Evolutionary conservation across 2,888 invertebrate genomes (phyloP), one percentile per base, ranked within the genome.

Genomic region (Plagodis dolabraria): DNA sequence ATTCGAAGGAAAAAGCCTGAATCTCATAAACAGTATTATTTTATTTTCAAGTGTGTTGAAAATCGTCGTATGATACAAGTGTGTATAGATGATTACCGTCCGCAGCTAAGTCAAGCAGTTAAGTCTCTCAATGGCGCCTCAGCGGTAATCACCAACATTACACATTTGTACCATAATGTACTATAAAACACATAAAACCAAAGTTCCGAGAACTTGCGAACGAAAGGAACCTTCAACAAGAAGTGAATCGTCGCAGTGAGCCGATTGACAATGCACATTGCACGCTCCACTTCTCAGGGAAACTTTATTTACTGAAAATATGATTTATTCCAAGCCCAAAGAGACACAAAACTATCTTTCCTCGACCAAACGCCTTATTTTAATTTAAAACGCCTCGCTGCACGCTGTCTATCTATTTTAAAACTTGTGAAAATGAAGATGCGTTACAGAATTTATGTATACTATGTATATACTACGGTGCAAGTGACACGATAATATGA

Each of bases 251-350:
- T 70, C 64, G 55, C 60, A 59, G 67, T 63, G 60, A 64, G 60
- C 59, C 67, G 67, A 64, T 69, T 65, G 67, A 63, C 67, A 63
- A 67, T 67, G 70, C 64, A 67, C 63, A 65, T 67, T 52, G 68
- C 64, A 64, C 65, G 68, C 67, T 52, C 60, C 65, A 49, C 60
- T 70, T 57, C 62, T 57, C 60, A 22, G 52, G 47, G 64, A 58
- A 67, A 70, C 64, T 69, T 61, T 72, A 71, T 72, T 72, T 70
- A 66, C 69, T 67, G 68, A 64, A 69, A 67, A 70, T 65, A 70
- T 69, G 70, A 70, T 71, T 71, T 69, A 69, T 69, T 61, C 57
- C 60, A 52, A 47, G 12, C 45, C 33, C 54, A 44, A 50, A 53
- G 48, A 47, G 60, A 57, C 42, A 57, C 60, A 38, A 49, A 57